Evolutionary conservation across 2,888 invertebrate genomes (phyloP).

Genomic region (Gymnosoma rotundatum): DNA sequence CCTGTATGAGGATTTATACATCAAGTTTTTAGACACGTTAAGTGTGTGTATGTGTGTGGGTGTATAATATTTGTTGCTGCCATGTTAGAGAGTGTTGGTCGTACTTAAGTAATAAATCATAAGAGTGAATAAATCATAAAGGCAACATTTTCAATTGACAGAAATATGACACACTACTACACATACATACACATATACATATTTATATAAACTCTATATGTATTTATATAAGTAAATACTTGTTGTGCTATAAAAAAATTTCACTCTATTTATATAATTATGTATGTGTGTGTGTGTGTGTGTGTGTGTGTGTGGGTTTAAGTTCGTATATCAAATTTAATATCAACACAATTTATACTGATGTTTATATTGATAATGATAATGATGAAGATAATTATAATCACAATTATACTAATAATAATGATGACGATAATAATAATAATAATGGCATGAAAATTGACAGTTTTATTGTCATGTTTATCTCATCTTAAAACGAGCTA

Average conservation of each 20-base stretch:
- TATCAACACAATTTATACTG: slow-evolving; percentile 37
- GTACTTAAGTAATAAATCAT: slow-evolving; percentile 76
- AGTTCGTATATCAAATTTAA: slow-evolving; percentile 17
- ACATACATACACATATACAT: slow-evolving; percentile 5
- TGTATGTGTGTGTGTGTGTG: too few species aligned
- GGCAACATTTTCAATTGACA: slow-evolving; percentile 72
- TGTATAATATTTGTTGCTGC: slow-evolving; percentile 25
- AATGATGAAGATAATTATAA: slow-evolving; percentile 55
- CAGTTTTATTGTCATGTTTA: slow-evolving; percentile 69
- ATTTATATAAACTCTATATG: not conserved
- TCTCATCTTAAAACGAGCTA: slow-evolving; percentile 56
- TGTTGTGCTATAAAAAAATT: not conserved
- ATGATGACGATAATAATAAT: slow-evolving; percentile 56
- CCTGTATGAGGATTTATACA: not conserved
- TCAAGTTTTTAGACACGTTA: too few species aligned
- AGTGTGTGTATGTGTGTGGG: not conserved
- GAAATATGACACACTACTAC: slow-evolving; percentile 62
- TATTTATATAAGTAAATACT: not conserved
- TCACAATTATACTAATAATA: slow-evolving; percentile 71
- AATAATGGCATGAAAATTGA: slow-evolving; percentile 70
- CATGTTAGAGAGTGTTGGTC: slow-evolving; percentile 13
- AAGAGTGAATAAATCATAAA: slow-evolving; percentile 79
- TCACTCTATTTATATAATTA: not conserved
- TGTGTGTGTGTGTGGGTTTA: slow-evolving; percentile 3
- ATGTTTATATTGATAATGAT: slow-evolving; percentile 42